phyloP scores from a whole-genome alignment of 2,888 invertebrate species.

The Hypolimnas misippus region DNA sequence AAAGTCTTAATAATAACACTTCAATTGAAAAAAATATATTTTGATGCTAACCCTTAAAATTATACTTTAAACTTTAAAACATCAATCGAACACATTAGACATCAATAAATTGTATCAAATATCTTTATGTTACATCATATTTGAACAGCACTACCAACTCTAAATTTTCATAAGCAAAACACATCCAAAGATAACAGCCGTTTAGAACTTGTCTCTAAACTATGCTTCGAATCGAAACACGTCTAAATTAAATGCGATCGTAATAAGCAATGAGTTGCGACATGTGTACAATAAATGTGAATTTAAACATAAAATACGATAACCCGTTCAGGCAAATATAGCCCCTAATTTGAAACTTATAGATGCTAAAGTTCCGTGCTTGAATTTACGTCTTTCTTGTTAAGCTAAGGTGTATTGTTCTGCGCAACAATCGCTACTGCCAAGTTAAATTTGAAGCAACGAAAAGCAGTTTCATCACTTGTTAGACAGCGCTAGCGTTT shows the following conservation, averaged over 20 bases:
- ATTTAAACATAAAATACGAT: background rate
- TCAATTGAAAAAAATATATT: no score
- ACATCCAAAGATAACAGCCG: constrained; percentile 11
- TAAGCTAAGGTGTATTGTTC: constrained; percentile 16
- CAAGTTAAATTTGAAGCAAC: constrained; percentile 67
- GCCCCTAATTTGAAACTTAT: background rate
- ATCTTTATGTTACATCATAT: no score
- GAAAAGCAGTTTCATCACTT: constrained; percentile 65
- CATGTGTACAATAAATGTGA: background rate
- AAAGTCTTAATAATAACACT: no score
- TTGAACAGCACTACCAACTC: no score
- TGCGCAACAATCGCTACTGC: constrained; percentile 30
- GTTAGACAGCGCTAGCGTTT: constrained; percentile 56
- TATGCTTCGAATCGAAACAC: constrained; percentile 7
- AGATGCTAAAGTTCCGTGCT: background rate
- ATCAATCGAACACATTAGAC: no score
- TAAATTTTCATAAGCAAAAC: constrained; percentile 1
- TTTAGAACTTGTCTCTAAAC: constrained; percentile 9
- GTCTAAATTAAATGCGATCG: constrained; percentile 19
- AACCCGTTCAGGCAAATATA: background rate
- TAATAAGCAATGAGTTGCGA: constrained; percentile 23
- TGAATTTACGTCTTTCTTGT: constrained; percentile 1
- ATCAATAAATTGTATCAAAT: no score
- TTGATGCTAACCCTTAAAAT: no score
- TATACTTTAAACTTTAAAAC: no score